phyloP scores from a whole-genome alignment of 2,113 vertebrate species.

The Phycodurus eques region DNA sequence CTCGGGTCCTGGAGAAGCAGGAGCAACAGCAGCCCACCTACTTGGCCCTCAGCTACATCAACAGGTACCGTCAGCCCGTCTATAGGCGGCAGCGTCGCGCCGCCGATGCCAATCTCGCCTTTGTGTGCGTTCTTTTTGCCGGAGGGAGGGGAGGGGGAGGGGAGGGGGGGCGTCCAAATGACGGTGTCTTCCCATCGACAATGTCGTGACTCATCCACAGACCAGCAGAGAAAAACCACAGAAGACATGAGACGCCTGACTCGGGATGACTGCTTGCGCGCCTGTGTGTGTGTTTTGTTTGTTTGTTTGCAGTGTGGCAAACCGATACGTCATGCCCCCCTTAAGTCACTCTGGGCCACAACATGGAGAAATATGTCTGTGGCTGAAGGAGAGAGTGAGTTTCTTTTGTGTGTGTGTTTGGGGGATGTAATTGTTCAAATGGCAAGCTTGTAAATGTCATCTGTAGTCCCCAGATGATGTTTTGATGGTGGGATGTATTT shows the following conservation, averaged over 20 bases:
- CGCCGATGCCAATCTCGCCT: conserved; percentile 14
- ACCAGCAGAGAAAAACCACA: conserved; percentile 46
- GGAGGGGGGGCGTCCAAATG: conserved; percentile 25
- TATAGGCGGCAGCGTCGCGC: conserved; percentile 57
- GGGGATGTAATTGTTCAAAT: conserved; percentile 33
- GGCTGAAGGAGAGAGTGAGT: conserved; percentile 12
- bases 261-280: conserved; percentile 9
- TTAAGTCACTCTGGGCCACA: conserved; percentile 46
- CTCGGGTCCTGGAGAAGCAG: conserved; percentile 96
- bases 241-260: conserved; percentile 40
- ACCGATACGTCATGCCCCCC: conserved; percentile 41
- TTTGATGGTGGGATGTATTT: conserved; percentile 25
- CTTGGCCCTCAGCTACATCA: conserved; percentile 97
- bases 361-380: conserved; percentile 20
- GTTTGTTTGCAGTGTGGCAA: conserved; percentile 23
- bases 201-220: conserved; percentile 52
- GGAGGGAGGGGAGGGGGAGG: too few species aligned
- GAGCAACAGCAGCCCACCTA: conserved; percentile 98
- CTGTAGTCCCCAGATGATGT: conserved; percentile 19
- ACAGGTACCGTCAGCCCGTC: conserved; percentile 77
- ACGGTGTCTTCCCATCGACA: conserved; percentile 55
- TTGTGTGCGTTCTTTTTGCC: conserved; percentile 30
- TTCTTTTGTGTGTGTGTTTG: conserved; percentile 29
- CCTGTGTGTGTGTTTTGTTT: conserved; percentile 27
- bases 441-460: conserved; percentile 54